phyloP scores from a whole-genome alignment of 2,888 invertebrate species.

The Liopterus haemorrhoidalis region DNA sequence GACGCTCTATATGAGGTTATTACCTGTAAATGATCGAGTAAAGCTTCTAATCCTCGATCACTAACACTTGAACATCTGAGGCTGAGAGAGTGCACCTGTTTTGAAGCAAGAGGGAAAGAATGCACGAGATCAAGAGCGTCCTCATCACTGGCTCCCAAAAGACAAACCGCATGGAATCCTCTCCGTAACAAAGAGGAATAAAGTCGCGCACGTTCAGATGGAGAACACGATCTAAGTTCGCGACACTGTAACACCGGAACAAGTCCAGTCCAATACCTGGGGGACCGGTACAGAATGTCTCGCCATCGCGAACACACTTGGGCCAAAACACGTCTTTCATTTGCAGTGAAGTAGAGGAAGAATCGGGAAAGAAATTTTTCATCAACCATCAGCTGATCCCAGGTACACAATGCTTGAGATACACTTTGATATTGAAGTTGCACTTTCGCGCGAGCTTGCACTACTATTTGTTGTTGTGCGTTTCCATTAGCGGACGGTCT shows the following conservation, averaged over 20 bases:
- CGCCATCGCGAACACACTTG: slow-evolving; percentile 72
- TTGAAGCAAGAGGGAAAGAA: slow-evolving; percentile 74
- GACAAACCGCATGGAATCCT: slow-evolving; percentile 77
- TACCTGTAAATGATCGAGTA: slow-evolving; percentile 84
- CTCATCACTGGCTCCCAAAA: slow-evolving; percentile 83
- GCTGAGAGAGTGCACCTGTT: slow-evolving; percentile 77
- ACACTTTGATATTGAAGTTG: slow-evolving; percentile 38
- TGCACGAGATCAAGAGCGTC: slow-evolving; percentile 83
- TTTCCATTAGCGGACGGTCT: slow-evolving; percentile 34
- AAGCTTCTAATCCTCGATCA: slow-evolving; percentile 82
- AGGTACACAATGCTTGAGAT: slow-evolving; percentile 56
- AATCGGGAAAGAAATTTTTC: slow-evolving; percentile 79
- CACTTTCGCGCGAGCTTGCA: slow-evolving; percentile 16
- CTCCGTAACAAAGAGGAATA: slow-evolving; percentile 77
- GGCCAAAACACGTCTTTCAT: slow-evolving; percentile 72
- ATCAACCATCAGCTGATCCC: slow-evolving; percentile 74
- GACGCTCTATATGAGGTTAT: slow-evolving; percentile 28
- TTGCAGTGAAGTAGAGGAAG: slow-evolving; percentile 69
- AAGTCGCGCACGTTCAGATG: slow-evolving; percentile 55
- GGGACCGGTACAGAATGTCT: slow-evolving; percentile 78
- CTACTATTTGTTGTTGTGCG: too few relatives aligned
- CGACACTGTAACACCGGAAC: slow-evolving; percentile 82
- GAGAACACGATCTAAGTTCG: slow-evolving; percentile 62
- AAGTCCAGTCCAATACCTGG: slow-evolving; percentile 82
- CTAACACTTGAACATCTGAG: slow-evolving; percentile 85